Base-by-base conservation (phyloP, 1,140 invertebrate genomes). In the Tetranychus cinnabarinus region DNA sequence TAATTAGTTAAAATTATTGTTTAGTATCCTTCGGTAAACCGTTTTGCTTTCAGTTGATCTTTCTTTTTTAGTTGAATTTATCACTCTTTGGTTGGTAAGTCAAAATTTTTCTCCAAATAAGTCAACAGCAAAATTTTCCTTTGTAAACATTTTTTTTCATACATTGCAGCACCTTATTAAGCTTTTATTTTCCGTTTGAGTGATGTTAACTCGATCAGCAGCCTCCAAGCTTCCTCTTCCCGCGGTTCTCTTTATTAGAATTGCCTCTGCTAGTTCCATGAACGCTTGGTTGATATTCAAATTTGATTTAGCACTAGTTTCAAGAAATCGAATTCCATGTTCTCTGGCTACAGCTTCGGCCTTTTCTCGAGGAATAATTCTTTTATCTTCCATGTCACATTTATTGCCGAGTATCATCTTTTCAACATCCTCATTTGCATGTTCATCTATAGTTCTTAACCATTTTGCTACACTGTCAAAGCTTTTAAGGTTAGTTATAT, bases 371-470 rank as follows among this genome's bases (percentile, higher is more conserved):
- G 80, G 83, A 63, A 99, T 90, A 69, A 89, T 84, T 75, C 95
- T 79, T 75, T 90, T 93, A 69, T 92, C 89, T 70, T 92, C 86
- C 85, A 97, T 92, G 78, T 99, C 95, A 82, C 91, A 96, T 78
- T 99, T 99, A 74, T 98, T 99, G 59, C 95, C 95, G 67, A 99
- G 77, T 68, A 99, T 91, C 93, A 98, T 97, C 75, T 97, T 97
- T 69, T 97, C 93, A 59, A 98, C 95, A 79, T 98, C 92, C 77
- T 97, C 93, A 78, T 92, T 97, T 33, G 93, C 95, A 79, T 98
- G 92, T 86, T 69, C 66, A 63, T 68, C 67, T 60, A 68, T 68
- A 59, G 68, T 68, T 59, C 75, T 63, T 39, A 77, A 70, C 75
- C 75, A 77, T 64, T 77, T 77, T 61, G 75, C 76, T 54, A 77